These are phyloP conservation scores for Drosophila tani DNA, from an alignment of 1,140 invertebrate genomes.

Conservation along the genomic window DNA sequence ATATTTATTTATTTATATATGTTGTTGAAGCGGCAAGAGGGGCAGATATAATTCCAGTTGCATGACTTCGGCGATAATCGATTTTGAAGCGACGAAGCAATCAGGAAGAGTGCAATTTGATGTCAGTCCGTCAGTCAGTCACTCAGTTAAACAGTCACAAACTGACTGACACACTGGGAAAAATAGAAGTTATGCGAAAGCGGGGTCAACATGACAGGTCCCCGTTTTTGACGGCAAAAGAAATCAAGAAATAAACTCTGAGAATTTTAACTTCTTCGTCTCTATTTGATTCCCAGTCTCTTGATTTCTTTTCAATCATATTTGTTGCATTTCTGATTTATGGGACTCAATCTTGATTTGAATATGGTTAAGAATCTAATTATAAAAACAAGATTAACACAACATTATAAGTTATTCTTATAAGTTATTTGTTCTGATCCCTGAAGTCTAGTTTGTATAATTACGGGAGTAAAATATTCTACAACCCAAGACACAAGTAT, in stretches of 20 bases:
- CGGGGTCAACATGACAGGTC: conserved; percentile 23
- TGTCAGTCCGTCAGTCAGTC: conserved; percentile 53
- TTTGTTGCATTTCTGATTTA: not conserved
- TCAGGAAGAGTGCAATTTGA: conserved; percentile 78
- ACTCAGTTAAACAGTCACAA: conserved; percentile 39
- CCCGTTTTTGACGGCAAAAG: not conserved
- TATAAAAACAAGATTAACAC: too few relatives aligned
- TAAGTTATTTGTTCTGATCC: too few relatives aligned
- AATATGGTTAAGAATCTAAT: too few relatives aligned
- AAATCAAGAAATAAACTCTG: not conserved
- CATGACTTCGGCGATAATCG: conserved; percentile 57
- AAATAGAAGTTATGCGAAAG: conserved; percentile 18
- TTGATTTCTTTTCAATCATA: too few relatives aligned
- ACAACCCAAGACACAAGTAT: too few relatives aligned
- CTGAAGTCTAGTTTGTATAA: too few relatives aligned
- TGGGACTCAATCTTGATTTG: too few relatives aligned
- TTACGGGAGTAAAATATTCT: too few relatives aligned
- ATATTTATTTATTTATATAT: conserved; percentile 38
- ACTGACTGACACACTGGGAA: conserved; percentile 23
- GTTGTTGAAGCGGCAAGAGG: conserved; percentile 35
- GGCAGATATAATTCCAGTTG: conserved; percentile 44
- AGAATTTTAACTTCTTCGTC: not conserved
- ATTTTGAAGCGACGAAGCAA: conserved; percentile 58
- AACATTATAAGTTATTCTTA: too few relatives aligned
- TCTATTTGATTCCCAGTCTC: not conserved